Base-by-base conservation (phyloP, 1,140 invertebrate species). In the Cryptotermes secundus region DNA sequence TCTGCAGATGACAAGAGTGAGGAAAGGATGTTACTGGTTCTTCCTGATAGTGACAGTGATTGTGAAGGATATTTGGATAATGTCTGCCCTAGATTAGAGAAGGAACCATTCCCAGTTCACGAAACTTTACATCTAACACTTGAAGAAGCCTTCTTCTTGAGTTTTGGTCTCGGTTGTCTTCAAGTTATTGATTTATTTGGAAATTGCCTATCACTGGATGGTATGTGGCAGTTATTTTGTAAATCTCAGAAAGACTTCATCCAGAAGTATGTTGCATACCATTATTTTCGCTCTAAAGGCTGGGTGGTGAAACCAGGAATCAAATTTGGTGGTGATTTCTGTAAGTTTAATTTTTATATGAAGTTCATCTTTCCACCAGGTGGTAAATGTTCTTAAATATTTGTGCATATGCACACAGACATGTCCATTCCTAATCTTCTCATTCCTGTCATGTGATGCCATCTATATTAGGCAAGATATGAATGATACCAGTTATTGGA, bases 221-320 rank as follows among this genome's bases (percentile, higher is more conserved):
- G 92, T 83, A 88, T 94, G 86, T 96, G 94, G 96, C 87, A 90
- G 59, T 87, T 91, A 85, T 96, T 96, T 89, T 91, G 89, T 86
- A 87, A 92, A 80, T 88, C 88, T 38, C 92, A 95, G 87, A 87
- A 89, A 80, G 89, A 91, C 87, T 98, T 97, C 91, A 79, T 95
- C n/a, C 90, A 92, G 53, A 93, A 93, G 87, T 96, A 98, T 90
- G 91, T 95, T 82, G 94, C 94, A 26, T 98, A 97, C 91, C 94
- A 97, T 90, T 95, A 97, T 90, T 96, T 95, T 88, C 92, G 96
- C 86, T 93, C 94, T 31, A 97, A 96, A 90, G 96, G 96, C 42
- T 98, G 97, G 96, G 92, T 98, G 81, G 95, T 98, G 0, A 97
- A 96, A 89, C 92, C 95, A 85, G 97, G 96, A 82, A 90, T 97